Conservation (phyloP, 2,113 vertebrate genomes). For the Tachysurus vachellii region DNA sequence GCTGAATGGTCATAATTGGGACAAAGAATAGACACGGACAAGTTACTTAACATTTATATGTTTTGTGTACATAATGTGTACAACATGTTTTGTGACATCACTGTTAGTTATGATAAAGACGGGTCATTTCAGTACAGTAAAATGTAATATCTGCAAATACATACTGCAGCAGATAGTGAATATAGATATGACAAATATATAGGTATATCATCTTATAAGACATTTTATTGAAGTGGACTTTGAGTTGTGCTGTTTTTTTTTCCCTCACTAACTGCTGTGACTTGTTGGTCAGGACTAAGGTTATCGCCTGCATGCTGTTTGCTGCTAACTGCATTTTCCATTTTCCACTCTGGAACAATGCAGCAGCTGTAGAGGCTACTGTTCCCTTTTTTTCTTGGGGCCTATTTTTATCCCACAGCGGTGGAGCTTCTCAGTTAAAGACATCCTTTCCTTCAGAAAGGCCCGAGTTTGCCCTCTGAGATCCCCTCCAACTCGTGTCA, state of each 20-base stretch:
- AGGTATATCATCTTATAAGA: neutral
- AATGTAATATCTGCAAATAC: neutral
- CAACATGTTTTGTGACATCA: neutral
- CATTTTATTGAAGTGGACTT: constrained; percentile 1
- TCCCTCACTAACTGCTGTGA: neutral
- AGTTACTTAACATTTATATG: too few relatives aligned
- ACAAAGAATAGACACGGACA: neutral
- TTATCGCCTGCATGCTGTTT: constrained; percentile 40
- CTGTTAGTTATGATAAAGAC: neutral
- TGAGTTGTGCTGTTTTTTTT: neutral
- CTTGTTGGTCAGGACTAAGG: constrained; percentile 35
- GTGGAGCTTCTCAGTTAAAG: constrained; percentile 36
- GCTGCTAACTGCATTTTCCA: constrained; percentile 46
- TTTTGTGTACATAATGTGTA: too few relatives aligned
- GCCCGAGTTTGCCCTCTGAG: constrained; percentile 23
- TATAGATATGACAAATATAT: neutral
- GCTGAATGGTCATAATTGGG: neutral
- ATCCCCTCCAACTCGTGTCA: constrained; percentile 16
- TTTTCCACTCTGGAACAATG: constrained; percentile 48
- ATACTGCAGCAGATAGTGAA: too few relatives aligned
- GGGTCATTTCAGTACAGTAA: neutral
- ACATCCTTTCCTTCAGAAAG: constrained; percentile 45
- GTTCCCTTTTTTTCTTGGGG: constrained; percentile 18
- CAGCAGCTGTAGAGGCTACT: constrained; percentile 35
- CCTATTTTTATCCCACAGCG: constrained; percentile 40